Evolutionary conservation across 2,797 vertebrate species (phyloP).

Genomic region (Crax fasciolata): DNA sequence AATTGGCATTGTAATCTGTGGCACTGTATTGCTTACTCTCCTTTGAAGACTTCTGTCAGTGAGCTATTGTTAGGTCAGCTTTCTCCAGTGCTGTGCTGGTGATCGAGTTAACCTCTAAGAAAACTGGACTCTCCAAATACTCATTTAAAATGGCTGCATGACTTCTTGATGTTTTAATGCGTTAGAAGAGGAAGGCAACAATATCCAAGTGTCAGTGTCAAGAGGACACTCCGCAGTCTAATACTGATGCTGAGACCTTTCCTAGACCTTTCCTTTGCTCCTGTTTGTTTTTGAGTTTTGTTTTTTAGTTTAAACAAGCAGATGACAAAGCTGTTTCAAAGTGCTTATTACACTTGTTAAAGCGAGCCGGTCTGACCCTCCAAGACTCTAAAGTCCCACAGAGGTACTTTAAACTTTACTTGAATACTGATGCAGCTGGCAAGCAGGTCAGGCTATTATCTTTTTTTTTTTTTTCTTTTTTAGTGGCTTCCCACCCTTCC

Average conservation of each 20-base stretch:
- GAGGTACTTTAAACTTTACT: constrained; percentile 76
- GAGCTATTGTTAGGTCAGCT: constrained; percentile 35
- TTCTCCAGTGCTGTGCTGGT: constrained; percentile 64
- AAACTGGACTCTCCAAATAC: constrained; percentile 58
- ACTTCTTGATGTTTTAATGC: constrained; percentile 44
- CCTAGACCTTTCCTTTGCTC: constrained; percentile 46
- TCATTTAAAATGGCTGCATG: constrained; percentile 56
- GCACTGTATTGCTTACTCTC: constrained; percentile 42
- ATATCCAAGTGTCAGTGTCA: constrained; percentile 20
- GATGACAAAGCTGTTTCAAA: constrained; percentile 50
- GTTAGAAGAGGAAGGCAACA: constrained; percentile 47
- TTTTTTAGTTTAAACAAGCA: constrained; percentile 49
- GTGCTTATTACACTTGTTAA: constrained; percentile 41
- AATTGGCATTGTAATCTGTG: constrained; percentile 42
- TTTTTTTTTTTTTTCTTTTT: constrained; percentile 66
- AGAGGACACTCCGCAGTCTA: background rate
- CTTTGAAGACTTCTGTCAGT: constrained; percentile 41
- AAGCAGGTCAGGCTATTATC: constrained; percentile 33
- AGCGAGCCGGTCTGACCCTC: constrained; percentile 41
- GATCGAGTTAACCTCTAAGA: constrained; percentile 34
- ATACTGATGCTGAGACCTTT: constrained; percentile 44
- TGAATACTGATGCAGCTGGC: constrained; percentile 65
- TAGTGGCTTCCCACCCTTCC: background rate
- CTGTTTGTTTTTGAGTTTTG: constrained; percentile 36
- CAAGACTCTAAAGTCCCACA: constrained; percentile 34